phyloP scores from a whole-genome alignment of 64 coral and sea anemone genomes.

The Montipora foliosa region DNA sequence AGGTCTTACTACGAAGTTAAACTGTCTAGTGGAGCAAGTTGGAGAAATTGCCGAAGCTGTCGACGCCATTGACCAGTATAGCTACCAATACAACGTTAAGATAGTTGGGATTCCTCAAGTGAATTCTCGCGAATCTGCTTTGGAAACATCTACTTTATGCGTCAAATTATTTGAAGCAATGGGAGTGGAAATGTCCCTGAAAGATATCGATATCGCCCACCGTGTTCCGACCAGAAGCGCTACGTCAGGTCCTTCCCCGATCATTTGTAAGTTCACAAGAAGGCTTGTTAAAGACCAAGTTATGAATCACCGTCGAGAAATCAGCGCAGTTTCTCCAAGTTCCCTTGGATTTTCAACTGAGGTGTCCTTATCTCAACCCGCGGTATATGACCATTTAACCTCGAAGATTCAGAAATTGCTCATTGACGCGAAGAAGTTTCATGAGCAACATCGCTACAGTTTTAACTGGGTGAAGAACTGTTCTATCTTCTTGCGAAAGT shows the following conservation, averaged over 20 bases:
- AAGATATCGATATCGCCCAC: background rate
- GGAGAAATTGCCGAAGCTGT: constrained; percentile 23
- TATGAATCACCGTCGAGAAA: background rate
- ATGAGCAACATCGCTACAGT: constrained; percentile 59
- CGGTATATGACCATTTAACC: constrained; percentile 45
- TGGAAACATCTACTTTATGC: background rate
- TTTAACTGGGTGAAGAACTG: constrained; percentile 76
- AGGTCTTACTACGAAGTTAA: background rate
- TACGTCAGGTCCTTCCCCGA: background rate
- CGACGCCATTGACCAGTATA: constrained; percentile 9
- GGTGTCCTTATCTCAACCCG: background rate
- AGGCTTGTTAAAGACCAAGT: background rate
- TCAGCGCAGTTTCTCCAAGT: background rate
- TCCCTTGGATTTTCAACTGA: background rate
- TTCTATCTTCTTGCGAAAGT: constrained; percentile 27
- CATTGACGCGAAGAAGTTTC: constrained; percentile 63
- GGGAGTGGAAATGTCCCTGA: background rate
- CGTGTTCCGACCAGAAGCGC: too few species aligned
- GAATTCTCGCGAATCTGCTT: background rate
- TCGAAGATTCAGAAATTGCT: constrained; percentile 62
- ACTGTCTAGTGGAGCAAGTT: background rate
- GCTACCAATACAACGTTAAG: constrained; percentile 41
- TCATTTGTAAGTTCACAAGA: background rate
- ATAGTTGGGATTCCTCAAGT: constrained; percentile 25
- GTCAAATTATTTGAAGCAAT: background rate